Base-by-base conservation (phyloP, 2,888 invertebrate species). In the Platycheirus albimanus region DNA sequence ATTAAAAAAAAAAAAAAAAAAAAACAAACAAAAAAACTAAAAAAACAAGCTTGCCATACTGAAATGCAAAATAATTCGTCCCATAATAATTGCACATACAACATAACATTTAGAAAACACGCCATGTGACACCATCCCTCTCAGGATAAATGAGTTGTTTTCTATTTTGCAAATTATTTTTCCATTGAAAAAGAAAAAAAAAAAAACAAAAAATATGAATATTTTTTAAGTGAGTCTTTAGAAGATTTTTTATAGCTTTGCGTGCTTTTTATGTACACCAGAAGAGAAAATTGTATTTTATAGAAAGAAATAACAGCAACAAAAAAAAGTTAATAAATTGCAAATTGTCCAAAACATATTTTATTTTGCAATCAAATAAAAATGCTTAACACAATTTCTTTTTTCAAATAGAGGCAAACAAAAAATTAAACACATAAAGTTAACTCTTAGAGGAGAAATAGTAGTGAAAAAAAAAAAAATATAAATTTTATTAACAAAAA, bases 201-300 rank as follows among this genome's bases (percentile, higher is more conserved):
- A 38, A 69, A 52, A 30, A 43, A 28, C 36, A 66, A 52, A 20
- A 49, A 51, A 52, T 28, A 54, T 5, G 36, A 72, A 72, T 77
- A 74, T 78, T 78, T 83, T 83, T 83, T 69, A 77, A 81, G 28
- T 41, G n/a, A 77, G 78, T 78, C 83, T 78, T 83, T 83, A 83
- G 83, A 83, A 78, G 83, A 78, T 83, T 78, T n/a, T 79, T 83
- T 80, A 78, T 74, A 83, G 83, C 78, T 83, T 83, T 74, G 74
- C 78, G 77, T 83, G 83, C 83, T 83, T 83, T 83, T 78, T 83
- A 74, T 81, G 71, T 78, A 78, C 77, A 74, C 49, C 72, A 56
- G n/a, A n/a, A 83, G 52, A 72, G 56, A 58, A 41, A 20, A 83
- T 83, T 83, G 78, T 83, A 83, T 78, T 83, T 83, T 83, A 83